A percentile compares a stretch with the other conserved stretches of the same genome.
Evolutionary conservation across 2,113 vertebrate genomes (phyloP).

Genomic region (Kryptolebias marmoratus): DNA sequence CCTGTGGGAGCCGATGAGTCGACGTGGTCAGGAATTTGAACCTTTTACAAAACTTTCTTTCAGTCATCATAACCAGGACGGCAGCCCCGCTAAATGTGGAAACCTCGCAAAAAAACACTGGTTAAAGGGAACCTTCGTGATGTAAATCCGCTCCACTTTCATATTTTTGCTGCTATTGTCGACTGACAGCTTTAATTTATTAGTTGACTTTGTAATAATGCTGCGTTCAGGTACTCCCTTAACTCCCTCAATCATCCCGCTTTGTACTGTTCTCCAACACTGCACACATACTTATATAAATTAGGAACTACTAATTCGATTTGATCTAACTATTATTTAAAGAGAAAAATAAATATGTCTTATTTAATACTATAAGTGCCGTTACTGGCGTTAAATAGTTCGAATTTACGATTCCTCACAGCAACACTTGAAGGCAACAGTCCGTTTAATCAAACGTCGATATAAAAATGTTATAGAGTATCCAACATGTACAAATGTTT

Average conservation of each 20-base stretch:
- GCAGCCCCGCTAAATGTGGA: not conserved
- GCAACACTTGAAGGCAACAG: conserved; percentile 48
- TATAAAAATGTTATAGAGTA: not conserved
- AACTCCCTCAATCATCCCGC: fast-evolving
- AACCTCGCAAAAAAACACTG: not conserved
- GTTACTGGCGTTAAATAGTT: too few relatives aligned
- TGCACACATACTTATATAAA: not conserved
- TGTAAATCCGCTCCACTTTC: not conserved
- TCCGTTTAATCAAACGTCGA: conserved; percentile 54
- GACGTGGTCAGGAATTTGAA: conserved; percentile 45
- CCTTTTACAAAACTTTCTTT: conserved; percentile 42
- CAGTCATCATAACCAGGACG: conserved; percentile 53
- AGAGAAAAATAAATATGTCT: too few relatives aligned
- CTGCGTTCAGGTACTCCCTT: conserved; percentile 18
- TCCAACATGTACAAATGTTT: too few relatives aligned
- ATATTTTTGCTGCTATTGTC: not conserved
- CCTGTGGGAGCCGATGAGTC: conserved; percentile 12
- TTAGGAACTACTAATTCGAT: too few relatives aligned
- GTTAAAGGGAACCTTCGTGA: fast-evolving
- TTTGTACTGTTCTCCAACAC: not conserved
- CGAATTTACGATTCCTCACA: not conserved
- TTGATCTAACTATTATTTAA: not conserved
- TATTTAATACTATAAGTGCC: too few relatives aligned
- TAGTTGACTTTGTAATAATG: conserved; percentile 5
- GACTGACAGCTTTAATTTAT: conserved; percentile 31